Evolutionary conservation across 1,140 invertebrate genomes (phyloP), one percentile per base, ranked within the genome.

Genomic region (Drosophila triauraria): DNA sequence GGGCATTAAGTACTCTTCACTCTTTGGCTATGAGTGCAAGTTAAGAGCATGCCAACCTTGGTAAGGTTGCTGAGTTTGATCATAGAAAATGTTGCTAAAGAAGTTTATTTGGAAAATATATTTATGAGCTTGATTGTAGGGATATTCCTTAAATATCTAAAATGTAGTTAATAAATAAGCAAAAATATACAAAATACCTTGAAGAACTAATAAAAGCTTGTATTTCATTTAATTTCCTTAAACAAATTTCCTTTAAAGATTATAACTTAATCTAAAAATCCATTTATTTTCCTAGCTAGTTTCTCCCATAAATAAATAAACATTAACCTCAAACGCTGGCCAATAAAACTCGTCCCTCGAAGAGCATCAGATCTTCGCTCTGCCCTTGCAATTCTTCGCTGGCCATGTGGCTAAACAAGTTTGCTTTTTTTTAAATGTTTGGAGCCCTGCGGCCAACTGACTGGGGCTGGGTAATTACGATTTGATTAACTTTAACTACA

Each of bases 401-500:
- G 38, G 17, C 44, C 56, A 61, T 77, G 48, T 77, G 74, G 79
- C 81, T 79, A 91, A 91, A 88, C 88, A 91, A 91, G 88, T 91
- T 91, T 91, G 76, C 88, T 85, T 91, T 90, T 90, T 86, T 91
- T 90, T 91, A 91, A 91, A 91, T 88, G 90, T 86, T 91, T 91
- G 70, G 61, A 72, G 48, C 72, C 90, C 82, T 56, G 42, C 25
- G 60, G 82, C 50, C 20, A 83, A 75, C 72, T 86, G 86, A 84
- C 90, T 86, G 77, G 68, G 74, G 75, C 63, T 77, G 75, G 84
- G 90, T 91, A 91, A 92, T 92, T 92, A 92, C 91, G 91, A 92
- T 92, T 92, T 92, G 91, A 92, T 92, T 92, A 92, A 92, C 91
- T 92, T 92, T 92, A 92, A 92, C 91, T 92, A 92, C 91, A 92